Percentiles rank a stretch among this genome's conserved stretches.
phyloP scores from a whole-genome alignment of 64 coral and sea anemone species.

The Trachythela sp. region DNA sequence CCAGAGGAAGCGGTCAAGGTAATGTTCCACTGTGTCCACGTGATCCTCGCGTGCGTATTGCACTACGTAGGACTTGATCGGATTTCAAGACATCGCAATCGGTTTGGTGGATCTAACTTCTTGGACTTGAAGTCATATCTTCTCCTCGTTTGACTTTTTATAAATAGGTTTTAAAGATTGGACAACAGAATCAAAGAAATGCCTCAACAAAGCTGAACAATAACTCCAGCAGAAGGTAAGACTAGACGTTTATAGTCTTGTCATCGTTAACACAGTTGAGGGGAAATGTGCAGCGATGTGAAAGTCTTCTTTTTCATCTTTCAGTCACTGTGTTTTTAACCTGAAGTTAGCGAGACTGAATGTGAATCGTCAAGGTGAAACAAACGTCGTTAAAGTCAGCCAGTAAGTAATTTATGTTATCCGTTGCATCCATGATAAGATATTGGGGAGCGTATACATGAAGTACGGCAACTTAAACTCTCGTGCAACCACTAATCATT shows the following conservation, averaged over 20 bases:
- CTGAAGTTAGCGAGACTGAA: slow-evolving; percentile 65
- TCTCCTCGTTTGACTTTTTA: no score
- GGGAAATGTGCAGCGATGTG: no score
- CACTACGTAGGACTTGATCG: no score
- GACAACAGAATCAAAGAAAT: slow-evolving; percentile 85
- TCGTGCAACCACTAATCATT: no score
- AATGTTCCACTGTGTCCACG: no score
- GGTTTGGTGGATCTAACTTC: no score
- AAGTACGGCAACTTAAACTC: no score
- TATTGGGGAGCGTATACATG: no score
- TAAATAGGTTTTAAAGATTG: slow-evolving; percentile 85
- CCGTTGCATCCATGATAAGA: no score
- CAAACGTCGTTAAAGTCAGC: slow-evolving; percentile 75
- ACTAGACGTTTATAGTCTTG: not conserved
- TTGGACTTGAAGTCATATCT: not conserved
- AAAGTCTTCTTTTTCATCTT: not conserved
- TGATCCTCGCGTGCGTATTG: no score
- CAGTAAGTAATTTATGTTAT: slow-evolving; percentile 28
- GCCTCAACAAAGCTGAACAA: slow-evolving; percentile 82
- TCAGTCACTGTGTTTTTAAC: slow-evolving; percentile 88
- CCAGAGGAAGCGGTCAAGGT: slow-evolving; percentile 97
- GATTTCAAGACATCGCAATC: no score
- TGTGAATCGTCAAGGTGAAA: slow-evolving; percentile 56
- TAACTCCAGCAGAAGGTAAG: slow-evolving; percentile 75
- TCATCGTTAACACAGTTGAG: not conserved